Percentiles rank a stretch among this genome's conserved stretches.
Conservation (phyloP, 2,797 vertebrate genomes). For the Balearica regulorum region DNA sequence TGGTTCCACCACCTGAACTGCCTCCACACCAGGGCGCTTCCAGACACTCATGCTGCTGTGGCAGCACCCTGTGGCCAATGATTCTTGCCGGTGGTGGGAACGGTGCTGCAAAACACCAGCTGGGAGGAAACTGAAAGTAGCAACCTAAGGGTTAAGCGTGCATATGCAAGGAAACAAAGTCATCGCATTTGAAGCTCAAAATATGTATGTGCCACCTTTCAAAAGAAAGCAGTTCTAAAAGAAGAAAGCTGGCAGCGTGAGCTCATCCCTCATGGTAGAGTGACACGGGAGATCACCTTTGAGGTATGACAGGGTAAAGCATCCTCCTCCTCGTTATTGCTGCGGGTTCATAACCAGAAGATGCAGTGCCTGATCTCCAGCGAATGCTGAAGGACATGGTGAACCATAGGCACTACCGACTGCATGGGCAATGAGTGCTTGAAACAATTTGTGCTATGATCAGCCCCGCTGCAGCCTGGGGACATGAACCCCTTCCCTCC, state of each 20-base stretch:
- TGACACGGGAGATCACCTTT: neutral
- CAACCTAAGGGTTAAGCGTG: neutral
- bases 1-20: neutral
- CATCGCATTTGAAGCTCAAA: neutral
- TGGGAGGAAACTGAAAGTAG: neutral
- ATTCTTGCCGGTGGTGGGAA: neutral
- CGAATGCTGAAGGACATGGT: neutral
- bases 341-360: accelerated
- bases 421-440: accelerated
- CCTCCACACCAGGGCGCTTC: neutral
- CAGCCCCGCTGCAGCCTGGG: neutral
- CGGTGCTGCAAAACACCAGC: neutral
- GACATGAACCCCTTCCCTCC: neutral
- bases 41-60: neutral
- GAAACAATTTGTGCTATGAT: neutral
- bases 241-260: neutral
- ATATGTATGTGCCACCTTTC: neutral
- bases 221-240: constrained; percentile 23
- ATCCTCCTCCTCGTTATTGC: accelerated
- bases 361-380: neutral
- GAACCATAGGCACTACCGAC: accelerated
- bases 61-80: accelerated
- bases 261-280: neutral
- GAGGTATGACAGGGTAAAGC: neutral
- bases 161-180: neutral